Conservation (phyloP, 2,888 invertebrate species). For the Xestia ashworthii region DNA sequence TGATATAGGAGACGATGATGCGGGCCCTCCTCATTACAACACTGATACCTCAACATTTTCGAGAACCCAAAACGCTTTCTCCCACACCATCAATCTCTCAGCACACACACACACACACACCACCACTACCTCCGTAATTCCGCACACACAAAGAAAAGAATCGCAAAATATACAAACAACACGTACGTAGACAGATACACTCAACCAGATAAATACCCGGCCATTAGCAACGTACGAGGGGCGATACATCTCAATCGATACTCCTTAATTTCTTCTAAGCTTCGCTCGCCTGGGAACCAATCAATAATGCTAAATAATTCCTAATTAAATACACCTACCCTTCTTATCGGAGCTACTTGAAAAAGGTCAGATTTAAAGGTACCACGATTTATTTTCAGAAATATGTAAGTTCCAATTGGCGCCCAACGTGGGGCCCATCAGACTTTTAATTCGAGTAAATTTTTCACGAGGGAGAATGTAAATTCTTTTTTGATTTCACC, state of each 20-base stretch:
- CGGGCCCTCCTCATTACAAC: background rate
- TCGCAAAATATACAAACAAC: conserved; percentile 12
- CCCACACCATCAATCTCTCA: background rate
- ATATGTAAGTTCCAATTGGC: background rate
- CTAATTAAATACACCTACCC: conserved; percentile 40
- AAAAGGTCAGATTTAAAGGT: conserved; percentile 35
- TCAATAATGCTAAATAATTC: conserved; percentile 57
- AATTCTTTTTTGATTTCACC: background rate
- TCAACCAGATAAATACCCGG: conserved; percentile 43
- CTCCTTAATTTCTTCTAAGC: conserved; percentile 31
- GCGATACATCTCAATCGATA: conserved; percentile 58
- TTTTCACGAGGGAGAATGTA: background rate
- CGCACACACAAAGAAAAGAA: background rate
- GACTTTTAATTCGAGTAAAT: background rate
- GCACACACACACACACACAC: background rate
- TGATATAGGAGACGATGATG: background rate
- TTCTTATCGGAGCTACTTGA: background rate
- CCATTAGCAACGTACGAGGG: conserved; percentile 45
- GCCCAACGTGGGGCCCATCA: background rate
- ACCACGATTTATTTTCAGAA: conserved; percentile 4
- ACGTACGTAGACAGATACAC: conserved; percentile 11
- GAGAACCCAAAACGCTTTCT: background rate
- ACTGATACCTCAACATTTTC: background rate
- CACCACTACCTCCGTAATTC: background rate
- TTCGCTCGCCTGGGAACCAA: conserved; percentile 17